These are phyloP conservation scores for Adelphocoris suturalis DNA, from an alignment of 2,888 invertebrate genomes.

Conservation along the genomic window DNA sequence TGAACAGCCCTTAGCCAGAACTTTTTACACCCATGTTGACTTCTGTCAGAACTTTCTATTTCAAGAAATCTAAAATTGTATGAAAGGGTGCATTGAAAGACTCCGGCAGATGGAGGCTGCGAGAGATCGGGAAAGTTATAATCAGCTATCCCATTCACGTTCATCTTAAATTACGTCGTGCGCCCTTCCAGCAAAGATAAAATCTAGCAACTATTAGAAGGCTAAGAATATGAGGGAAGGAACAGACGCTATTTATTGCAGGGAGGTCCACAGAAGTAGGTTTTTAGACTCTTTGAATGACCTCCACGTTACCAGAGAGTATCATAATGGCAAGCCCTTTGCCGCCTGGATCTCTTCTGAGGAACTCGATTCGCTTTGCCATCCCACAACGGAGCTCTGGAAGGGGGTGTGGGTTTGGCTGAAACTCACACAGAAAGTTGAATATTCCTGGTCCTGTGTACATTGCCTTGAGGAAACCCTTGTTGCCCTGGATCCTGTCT, in stretches of 20 bases:
- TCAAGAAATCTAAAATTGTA: conserved; percentile 16
- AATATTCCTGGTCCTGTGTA: conserved; percentile 67
- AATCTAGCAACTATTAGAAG: conserved; percentile 14
- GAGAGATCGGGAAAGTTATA: neutral
- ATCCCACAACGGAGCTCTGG: neutral
- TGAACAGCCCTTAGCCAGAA: too few species aligned
- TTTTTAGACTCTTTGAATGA: neutral
- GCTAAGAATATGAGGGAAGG: neutral
- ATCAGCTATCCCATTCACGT: conserved; percentile 24
- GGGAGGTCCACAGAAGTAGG: neutral
- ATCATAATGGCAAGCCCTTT: conserved; percentile 4
- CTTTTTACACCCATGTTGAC: too few species aligned
- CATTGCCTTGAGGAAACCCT: conserved; percentile 61
- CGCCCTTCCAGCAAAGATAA: neutral
- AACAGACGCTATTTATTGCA: neutral
- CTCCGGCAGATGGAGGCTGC: too few species aligned
- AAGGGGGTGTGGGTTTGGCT: conserved; percentile 43
- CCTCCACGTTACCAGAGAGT: neutral
- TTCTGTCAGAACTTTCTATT: neutral
- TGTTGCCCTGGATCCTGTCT: conserved; percentile 40
- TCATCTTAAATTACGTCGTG: conserved; percentile 33
- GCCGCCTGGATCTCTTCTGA: neutral
- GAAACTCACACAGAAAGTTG: conserved; percentile 69
- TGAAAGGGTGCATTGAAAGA: conserved; percentile 45
- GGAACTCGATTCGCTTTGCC: conserved; percentile 48